Evolutionary conservation across 2,113 vertebrate species (phyloP), one percentile per base, ranked within the genome.

Genomic region (Nansenia antarctica): DNA sequence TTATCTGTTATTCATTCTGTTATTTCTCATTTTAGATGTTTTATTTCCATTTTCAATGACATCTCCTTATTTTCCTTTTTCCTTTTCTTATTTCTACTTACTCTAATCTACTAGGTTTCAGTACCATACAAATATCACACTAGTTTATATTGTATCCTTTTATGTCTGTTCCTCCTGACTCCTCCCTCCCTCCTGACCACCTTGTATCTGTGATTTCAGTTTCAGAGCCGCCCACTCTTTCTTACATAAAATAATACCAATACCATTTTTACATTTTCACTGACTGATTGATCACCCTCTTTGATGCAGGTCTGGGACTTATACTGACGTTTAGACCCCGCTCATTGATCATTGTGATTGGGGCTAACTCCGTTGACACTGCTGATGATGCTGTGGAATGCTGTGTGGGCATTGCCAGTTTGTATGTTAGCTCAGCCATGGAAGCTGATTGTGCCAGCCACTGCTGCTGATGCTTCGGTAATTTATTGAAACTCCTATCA

Each of bases 281-380:
- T 37, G 27, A 61, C 59, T 67, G 55, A 82, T 47, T 67, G 70
- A 80, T 72, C 37, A 30, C 59, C 62, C 24, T 47, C 31, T 47
- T 22, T 58, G 22, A 67, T 67, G 66, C 32, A 65, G 45, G 42
- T 70, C 9, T 20, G 5, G 12, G 9, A 39, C 37, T 14, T 15
- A 69, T 76, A 71, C 15, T 31, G 37, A 27, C 65, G 42, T 34
- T 37, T 69, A 15, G 7, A 60, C 42, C 6, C 61, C 34, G 24
- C 59, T 65, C 34, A 5, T 73, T 68, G 39, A 67, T 76, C 70
- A 66, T 67, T 71, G 31, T 62, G 63, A 67, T 63, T 26, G 18
- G 65, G 71, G 65, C 62, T 72, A 70, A 76, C 63, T 77, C 73
- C 78, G 80, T 65, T 80, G 77, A 79, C 76, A 75, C 64, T 34